Evolutionary conservation across 2,888 invertebrate genomes (phyloP), one percentile per base, ranked within the genome.

Genomic region (Heliconius sara): DNA sequence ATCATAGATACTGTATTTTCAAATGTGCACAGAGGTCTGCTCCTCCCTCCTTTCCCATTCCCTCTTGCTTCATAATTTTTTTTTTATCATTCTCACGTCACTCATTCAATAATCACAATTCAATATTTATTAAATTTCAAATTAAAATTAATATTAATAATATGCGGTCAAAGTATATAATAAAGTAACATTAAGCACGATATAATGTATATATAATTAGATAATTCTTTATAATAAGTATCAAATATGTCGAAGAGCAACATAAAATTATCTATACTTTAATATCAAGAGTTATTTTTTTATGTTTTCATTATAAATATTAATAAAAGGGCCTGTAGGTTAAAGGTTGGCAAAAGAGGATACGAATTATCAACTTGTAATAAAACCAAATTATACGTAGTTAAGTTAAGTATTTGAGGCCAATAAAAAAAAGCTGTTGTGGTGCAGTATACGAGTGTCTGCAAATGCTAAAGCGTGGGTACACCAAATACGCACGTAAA

Each of bases 191-290:
- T 75, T 39, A 60, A 30, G 60, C 34, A n/a, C 43, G 43, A 73
- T 73, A 25, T 75, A 75, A 75, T 75, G 75, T 75, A 43, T 75
- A 65, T 75, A 75, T 75, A 75, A 75, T 75, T 25, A 73, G 75
- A 22, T 75, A 75, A 75, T 75, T 75, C 75, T 75, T 75, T 75
- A 27, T 63, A 75, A 39, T 47, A 65, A 43, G 27, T 63, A n/a
- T 75, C 9, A 43, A 75, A 75, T 25, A 47, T 75, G 43, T 47
- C 65, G 65, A 65, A 34, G 25, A 5, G 19, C 19, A 65, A 43
- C 7, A 75, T 39, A 39, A 27, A 43, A 25, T 43, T 65, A 65
- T 27, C 4, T 60, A 60, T 60, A n/a, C 60, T 60, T n/a, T 60
- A n/a, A n/a, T n/a, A 60, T n/a, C 10, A n/a, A n/a, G 1, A 60